Conservation (phyloP, 2,888 invertebrate genomes). For the Chirona hameri region DNA sequence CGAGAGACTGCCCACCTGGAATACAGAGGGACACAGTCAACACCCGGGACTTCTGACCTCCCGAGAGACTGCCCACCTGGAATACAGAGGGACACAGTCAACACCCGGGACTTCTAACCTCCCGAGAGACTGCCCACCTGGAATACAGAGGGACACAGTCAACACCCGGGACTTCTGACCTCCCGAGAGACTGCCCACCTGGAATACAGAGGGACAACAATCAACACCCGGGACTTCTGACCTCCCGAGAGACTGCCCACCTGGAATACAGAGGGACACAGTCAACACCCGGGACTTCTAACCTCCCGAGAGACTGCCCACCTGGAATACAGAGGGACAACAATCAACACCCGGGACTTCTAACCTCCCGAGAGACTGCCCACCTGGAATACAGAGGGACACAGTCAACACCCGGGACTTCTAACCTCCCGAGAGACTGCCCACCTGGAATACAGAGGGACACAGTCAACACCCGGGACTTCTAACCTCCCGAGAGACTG, state of each 20-base stretch:
- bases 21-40: constrained; percentile 76
- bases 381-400: constrained; percentile 86
- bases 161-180: not conserved
- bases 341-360: constrained; percentile 95
- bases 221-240: constrained; percentile 96
- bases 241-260: constrained; percentile 94
- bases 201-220: constrained; percentile 89
- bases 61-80: constrained; percentile 81
- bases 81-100: constrained; percentile 92
- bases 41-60: too few species aligned
- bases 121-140: constrained; percentile 91
- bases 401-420: constrained; percentile 51
- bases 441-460: constrained; percentile 88
- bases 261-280: constrained; percentile 87
- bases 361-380: constrained; percentile 96
- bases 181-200: constrained; percentile 78
- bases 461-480: constrained; percentile 92
- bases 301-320: constrained; percentile 72
- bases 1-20: constrained; percentile 86
- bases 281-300: not conserved
- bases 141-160: constrained; percentile 80
- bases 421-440: constrained; percentile 65
- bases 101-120: constrained; percentile 96
- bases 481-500: constrained; percentile 96
- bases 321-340: constrained; percentile 87